These are phyloP conservation scores for Augochlora pura DNA, from an alignment of 1,140 invertebrate genomes.

Conservation along the genomic window DNA sequence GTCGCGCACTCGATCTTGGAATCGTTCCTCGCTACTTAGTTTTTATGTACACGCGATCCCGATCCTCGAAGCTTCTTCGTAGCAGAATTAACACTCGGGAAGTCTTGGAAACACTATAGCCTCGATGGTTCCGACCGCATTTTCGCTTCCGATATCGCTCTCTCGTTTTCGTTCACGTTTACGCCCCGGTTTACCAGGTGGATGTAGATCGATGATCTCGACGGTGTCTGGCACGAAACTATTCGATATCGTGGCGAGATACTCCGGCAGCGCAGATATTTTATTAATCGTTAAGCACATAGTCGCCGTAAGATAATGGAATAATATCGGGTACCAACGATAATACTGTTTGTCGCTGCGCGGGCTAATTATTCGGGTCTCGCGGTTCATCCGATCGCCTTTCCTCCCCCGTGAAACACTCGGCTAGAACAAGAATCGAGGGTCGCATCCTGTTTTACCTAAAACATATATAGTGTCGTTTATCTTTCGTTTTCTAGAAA, in stretches of 20 bases:
- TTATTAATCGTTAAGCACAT: constrained; percentile 77
- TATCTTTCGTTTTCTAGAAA: too few species aligned
- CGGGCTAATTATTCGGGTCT: constrained; percentile 66
- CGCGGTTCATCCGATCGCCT: constrained; percentile 9
- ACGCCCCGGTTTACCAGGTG: neutral
- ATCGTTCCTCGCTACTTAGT: too few species aligned
- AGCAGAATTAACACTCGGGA: too few species aligned
- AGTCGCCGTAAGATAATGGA: constrained; percentile 71
- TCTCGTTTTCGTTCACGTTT: neutral
- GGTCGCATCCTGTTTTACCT: too few species aligned
- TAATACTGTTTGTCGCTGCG: constrained; percentile 71
- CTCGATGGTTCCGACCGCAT: too few species aligned
- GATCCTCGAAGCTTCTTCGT: too few species aligned
- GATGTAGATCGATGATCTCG: constrained; percentile 35
- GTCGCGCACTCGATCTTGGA: too few species aligned
- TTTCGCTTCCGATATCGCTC: too few species aligned
- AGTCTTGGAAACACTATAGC: too few species aligned
- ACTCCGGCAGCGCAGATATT: constrained; percentile 67
- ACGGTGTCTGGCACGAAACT: constrained; percentile 68
- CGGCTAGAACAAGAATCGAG: too few species aligned
- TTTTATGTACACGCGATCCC: too few species aligned
- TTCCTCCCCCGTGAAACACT: neutral
- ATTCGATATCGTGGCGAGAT: constrained; percentile 68
- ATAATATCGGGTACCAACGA: constrained; percentile 74
- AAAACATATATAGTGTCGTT: too few species aligned